These are phyloP conservation scores for Bagarius yarrelli DNA, from an alignment of 2,113 vertebrate species.

Conservation along the genomic window DNA sequence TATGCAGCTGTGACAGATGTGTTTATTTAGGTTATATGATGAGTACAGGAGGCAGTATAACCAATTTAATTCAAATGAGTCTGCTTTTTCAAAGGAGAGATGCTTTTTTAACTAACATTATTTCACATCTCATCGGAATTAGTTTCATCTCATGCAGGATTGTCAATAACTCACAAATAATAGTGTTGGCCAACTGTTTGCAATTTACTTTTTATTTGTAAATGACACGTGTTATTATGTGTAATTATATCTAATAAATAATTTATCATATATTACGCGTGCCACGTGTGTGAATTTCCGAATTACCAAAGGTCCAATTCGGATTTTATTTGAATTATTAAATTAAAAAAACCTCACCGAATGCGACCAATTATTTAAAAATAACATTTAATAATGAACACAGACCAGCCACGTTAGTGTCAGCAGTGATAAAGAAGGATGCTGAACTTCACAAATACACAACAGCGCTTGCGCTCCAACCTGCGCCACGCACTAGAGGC, in stretches of 20 bases:
- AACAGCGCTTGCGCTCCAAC: background rate
- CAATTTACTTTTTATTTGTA: background rate
- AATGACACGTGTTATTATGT: too few relatives aligned
- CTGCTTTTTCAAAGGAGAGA: too few relatives aligned
- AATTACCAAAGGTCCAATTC: background rate
- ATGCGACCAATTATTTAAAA: background rate
- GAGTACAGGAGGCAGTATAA: too few relatives aligned
- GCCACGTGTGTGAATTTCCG: too few relatives aligned
- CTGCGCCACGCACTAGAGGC: conserved; percentile 20
- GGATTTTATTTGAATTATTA: background rate
- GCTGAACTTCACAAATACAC: conserved; percentile 8
- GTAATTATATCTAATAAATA: too few relatives aligned
- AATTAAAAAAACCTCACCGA: background rate
- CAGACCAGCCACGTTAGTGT: background rate
- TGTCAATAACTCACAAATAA: background rate
- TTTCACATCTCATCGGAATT: background rate
- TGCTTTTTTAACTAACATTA: too few relatives aligned
- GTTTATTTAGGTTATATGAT: background rate
- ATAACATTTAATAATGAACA: background rate
- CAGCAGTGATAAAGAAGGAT: background rate
- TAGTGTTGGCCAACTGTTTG: background rate
- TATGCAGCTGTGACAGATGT: background rate
- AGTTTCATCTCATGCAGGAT: background rate
- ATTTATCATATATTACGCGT: too few relatives aligned
- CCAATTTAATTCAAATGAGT: too few relatives aligned